Base-by-base conservation (phyloP, 2,888 invertebrate species). In the Eupeodes luniger region DNA sequence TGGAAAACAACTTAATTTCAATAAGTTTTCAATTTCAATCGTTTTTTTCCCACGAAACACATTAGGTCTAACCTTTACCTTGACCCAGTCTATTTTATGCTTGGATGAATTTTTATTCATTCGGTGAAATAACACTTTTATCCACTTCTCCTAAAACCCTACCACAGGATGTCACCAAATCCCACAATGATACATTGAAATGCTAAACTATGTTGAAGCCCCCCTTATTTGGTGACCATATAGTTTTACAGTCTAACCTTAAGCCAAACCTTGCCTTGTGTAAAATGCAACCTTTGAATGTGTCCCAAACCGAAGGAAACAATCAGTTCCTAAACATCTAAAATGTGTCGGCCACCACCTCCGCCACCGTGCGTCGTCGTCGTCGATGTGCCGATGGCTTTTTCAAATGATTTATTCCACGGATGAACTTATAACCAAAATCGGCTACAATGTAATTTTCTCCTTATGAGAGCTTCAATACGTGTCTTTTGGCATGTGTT, bases 361-460 rank as follows among this genome's bases (percentile, higher is more conserved):
- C 36, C 36, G 7, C 36, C 36, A 36, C 36, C 7, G 36, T 36
- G 36, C 36, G 7, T 7, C 36, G 7, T 7, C 36, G 19, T 19
- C 19, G 19, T 7, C 36, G 36, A 36, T 47, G 57, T 59, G 19
- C 34, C 57, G 9, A 59, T 72, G 44, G 44, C 59, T 70, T 44
- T 19, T 57, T 44, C 16, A 75, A 75, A 70, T 86, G 82, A 86
- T 86, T 86, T 86, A 86, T 86, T 82, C 86, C 86, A 86, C 86
- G 79, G 62, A 74, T 62, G 85, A 86, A 70, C 70, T 79, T 79
- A 64, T 85, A 77, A 49, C 81, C 80, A 85, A 81, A 81, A 81
- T n/a, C 40, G 51, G 55, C 59, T 70, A 76, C 82, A 86, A 64
- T 82, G 82, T 82, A 80, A n/a, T 66, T 66, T 34, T 61, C 67